Percentiles rank a stretch among this genome's conserved stretches.
Conservation (phyloP, 2,113 vertebrate species). For the Xiphophorus couchianus region DNA sequence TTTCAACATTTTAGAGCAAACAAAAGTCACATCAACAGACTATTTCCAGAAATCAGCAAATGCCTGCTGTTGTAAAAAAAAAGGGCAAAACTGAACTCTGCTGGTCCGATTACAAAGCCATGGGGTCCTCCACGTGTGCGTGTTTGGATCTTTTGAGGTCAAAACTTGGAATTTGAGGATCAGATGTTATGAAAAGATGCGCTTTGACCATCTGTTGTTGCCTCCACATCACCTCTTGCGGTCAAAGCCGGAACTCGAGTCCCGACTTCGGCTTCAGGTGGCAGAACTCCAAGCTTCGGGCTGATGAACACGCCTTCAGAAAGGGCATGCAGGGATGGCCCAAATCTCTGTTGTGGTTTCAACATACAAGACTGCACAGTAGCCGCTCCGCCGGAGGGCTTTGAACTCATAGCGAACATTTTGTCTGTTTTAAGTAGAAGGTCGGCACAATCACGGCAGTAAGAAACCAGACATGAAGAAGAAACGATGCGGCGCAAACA, state of each 20-base stretch:
- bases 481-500: constrained; percentile 2
- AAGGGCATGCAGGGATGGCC: neutral
- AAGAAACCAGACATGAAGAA: constrained; percentile 12
- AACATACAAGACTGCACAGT: constrained; percentile 1
- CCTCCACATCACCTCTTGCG: constrained; percentile 23
- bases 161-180: constrained; percentile 20
- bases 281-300: neutral
- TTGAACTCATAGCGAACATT: constrained; percentile 5
- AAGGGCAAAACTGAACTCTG: constrained; percentile 30
- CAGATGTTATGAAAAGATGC: neutral
- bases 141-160: constrained; percentile 26
- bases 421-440: constrained; percentile 16
- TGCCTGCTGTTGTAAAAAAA: neutral
- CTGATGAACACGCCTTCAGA: neutral
- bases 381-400: constrained; percentile 14
- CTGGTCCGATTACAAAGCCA: constrained; percentile 1
- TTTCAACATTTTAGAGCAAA: constrained; percentile 31
- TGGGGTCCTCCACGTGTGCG: constrained; percentile 33
- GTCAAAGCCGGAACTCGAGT: neutral
- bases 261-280: neutral
- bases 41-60: neutral
- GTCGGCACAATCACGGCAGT: constrained; percentile 19
- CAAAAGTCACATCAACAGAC: neutral
- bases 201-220: neutral
- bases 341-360: constrained; percentile 21